Evolutionary conservation across 2,797 vertebrate species (phyloP), one percentile per base, ranked within the genome.

Genomic region (Monodelphis domestica): DNA sequence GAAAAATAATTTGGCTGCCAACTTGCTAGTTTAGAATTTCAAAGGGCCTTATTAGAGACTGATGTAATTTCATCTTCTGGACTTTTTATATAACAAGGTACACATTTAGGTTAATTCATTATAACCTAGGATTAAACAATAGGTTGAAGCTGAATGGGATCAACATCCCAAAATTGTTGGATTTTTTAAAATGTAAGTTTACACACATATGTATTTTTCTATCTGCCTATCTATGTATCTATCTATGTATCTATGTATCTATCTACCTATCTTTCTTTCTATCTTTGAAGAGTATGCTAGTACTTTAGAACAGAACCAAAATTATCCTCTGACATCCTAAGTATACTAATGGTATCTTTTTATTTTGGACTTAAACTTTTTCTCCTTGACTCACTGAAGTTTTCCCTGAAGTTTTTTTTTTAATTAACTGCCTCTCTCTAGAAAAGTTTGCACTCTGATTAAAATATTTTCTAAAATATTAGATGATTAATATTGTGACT

Each of bases 31-130:
- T 98, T 99, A 98, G 95, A 94, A 98, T 99, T 99, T 99, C 99
- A 99, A 99, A 99, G 98, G 97, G 97, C 98, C 98, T 99, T 99
- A 98, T 98, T 99, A 99, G 98, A 98, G 98, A 99, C 98, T 98
- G 99, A 98, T 99, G 99, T 99, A 99, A 99, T 99, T 99, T 99
- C 99, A 99, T 99, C 98, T 98, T 97, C 95, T 95, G 87, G 95
- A 94, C 88, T 95, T 97, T 98, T 98, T 98, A 98, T 98, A 96
- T 98, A 98, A 98, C 97, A 97, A 96, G 11, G 92, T 97, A 97
- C 97, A 95, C 98, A 98, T 98, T 98, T 98, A 97, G 98, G 98
- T 98, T 98, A 98, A 98, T 98, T 98, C 95, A 97, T 98, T 98
- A 98, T 98, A 98, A 98, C 97, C 98, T 97, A 96, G 95, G 98